Evolutionary conservation across 2,797 vertebrate species (phyloP).

Genomic region (Calcarius lapponicus): DNA sequence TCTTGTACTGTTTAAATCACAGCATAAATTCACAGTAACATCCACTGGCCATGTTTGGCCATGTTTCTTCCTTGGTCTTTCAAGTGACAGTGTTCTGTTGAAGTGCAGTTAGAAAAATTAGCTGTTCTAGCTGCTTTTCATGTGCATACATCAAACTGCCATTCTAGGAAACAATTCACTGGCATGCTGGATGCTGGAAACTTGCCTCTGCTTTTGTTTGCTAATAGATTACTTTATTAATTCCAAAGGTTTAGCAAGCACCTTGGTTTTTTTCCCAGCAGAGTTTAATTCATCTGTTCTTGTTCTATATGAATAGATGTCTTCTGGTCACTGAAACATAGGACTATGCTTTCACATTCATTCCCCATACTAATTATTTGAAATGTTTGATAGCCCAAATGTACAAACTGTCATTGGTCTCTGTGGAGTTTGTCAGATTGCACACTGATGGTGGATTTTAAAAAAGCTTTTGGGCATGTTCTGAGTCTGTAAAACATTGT

Average conservation of each 20-base stretch:
- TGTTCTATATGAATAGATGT: not conserved
- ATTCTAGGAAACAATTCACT: slow-evolving; percentile 28
- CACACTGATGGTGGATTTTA: not conserved
- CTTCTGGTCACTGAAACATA: not conserved
- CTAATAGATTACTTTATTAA: slow-evolving; percentile 9
- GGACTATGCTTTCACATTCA: not conserved
- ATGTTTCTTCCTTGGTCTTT: slow-evolving; percentile 22
- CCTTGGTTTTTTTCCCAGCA: not conserved
- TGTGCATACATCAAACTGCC: slow-evolving; percentile 11
- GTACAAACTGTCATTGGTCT: not conserved
- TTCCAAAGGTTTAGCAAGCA: not conserved
- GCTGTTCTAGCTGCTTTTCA: slow-evolving; percentile 25
- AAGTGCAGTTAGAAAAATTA: slow-evolving; percentile 49
- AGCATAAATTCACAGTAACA: slow-evolving; percentile 18
- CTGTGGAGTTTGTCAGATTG: not conserved
- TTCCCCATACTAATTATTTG: not conserved
- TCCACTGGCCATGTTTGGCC: not conserved
- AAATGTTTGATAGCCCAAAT: not conserved
- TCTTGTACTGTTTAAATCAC: not conserved
- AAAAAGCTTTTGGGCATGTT: not conserved
- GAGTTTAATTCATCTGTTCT: not conserved
- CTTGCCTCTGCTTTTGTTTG: slow-evolving; percentile 54
- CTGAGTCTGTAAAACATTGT: not conserved
- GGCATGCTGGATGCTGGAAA: slow-evolving; percentile 16
- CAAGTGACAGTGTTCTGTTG: slow-evolving; percentile 23